Conservation (phyloP, 2,113 vertebrate genomes). For the Istiophorus platypterus region DNA sequence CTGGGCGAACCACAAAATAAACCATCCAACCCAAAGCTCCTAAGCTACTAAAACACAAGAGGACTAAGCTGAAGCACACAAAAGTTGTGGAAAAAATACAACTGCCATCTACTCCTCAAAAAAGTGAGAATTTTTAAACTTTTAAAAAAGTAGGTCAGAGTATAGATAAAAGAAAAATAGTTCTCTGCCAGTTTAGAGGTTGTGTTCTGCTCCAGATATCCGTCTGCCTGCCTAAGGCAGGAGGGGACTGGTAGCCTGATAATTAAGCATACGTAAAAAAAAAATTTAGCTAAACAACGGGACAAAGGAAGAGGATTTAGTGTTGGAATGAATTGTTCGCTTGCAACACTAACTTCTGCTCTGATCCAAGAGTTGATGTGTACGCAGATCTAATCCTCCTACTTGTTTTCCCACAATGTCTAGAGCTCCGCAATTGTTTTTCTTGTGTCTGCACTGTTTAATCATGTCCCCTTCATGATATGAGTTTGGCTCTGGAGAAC, state of each 20-base stretch:
- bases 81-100: conserved; percentile 5
- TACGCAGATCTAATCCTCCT: conserved; percentile 46
- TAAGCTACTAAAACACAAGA: not conserved
- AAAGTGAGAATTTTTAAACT: not conserved
- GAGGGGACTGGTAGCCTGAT: not conserved
- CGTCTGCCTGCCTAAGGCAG: not conserved
- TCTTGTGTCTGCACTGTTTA: conserved; percentile 40
- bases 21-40: not conserved
- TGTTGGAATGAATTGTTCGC: not conserved
- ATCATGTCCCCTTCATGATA: conserved; percentile 42
- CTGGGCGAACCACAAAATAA: conserved; percentile 18
- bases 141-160: not conserved
- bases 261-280: conserved; percentile 7
- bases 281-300: not conserved
- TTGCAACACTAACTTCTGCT: conserved; percentile 40
- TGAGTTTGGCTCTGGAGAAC: conserved; percentile 19
- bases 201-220: not conserved
- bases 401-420: conserved; percentile 49
- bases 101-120: not conserved
- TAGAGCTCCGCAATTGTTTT: conserved; percentile 52
- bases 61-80: not conserved
- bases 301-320: conserved; percentile 31
- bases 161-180: not conserved
- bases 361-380: conserved; percentile 29
- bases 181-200: not conserved